Evolutionary conservation across 2,797 vertebrate genomes (phyloP), one percentile per base, ranked within the genome.

Genomic region (Neosilurus mollespiculum): DNA sequence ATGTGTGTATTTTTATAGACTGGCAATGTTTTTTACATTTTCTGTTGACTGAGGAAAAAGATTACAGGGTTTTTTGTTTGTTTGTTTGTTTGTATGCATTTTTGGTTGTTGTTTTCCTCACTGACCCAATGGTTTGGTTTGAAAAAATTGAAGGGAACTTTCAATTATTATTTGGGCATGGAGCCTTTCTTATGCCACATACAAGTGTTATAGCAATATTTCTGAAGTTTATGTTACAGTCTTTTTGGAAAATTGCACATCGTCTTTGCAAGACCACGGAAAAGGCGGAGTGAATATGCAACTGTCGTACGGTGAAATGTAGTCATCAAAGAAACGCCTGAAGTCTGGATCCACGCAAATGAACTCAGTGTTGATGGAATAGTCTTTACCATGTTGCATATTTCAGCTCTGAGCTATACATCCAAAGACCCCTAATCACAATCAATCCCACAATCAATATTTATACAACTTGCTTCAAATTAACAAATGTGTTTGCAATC

Each of bases 401-500:
- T 59, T 56, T 83, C n/a, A 61, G 78, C 37, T 71, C 58, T 22
- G 43, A 58, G 24, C 56, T 69, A 78, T 73, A 65, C 30, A n/a
- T 81, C 64, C 65, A 83, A 79, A 20, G 72, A 24, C 56, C 76
- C 82, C 64, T 82, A 87, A 88, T 90, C 87, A 87, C 16, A 59
- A 61, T 76, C 87, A 61, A 12, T 85, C 80, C 84, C 90, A 82
- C 88, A 87, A 93, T 93, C 92, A 94, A 93, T 94, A 94, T 95
- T 94, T 93, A 94, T 91, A 91, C 90, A 92, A 90, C 43, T 65
- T 81, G 87, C 85, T 84, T 91, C 85, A 90, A 84, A 91, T 88
- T 92, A 91, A 92, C 91, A 93, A 93, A 94, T 92, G 92, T 94
- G 93, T 93, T 93, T 93, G 92, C 89, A 94, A 93, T 94, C 91